phyloP scores from a whole-genome alignment of 2,113 vertebrate species.

The Hippocampus comes region DNA sequence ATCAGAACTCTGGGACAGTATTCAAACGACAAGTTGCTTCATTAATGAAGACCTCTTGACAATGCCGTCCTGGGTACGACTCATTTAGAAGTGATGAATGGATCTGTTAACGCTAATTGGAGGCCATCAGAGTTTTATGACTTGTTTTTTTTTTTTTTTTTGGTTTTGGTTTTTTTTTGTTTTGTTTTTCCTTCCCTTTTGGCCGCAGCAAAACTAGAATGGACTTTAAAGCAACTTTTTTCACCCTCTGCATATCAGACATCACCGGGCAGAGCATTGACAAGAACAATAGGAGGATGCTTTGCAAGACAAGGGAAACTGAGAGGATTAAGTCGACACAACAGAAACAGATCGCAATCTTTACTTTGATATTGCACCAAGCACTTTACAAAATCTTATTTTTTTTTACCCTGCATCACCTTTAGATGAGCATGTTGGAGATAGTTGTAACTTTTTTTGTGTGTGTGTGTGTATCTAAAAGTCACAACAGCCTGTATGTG shows the following conservation, averaged over 20 bases:
- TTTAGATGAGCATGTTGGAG: not conserved
- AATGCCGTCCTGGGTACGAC: not conserved
- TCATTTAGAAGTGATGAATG: constrained; percentile 5
- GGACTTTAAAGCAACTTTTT: constrained; percentile 50
- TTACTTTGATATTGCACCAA: not conserved
- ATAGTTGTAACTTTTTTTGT: not conserved
- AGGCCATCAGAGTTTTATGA: constrained; percentile 51
- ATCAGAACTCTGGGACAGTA: not conserved
- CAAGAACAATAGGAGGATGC: constrained; percentile 58
- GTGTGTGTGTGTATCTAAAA: not conserved
- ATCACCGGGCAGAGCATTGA: constrained; percentile 42
- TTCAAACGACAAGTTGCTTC: not conserved
- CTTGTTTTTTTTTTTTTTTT: constrained; percentile 55
- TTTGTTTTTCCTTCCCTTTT: constrained; percentile 16
- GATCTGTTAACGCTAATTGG: constrained; percentile 28
- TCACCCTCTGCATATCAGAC: constrained; percentile 54
- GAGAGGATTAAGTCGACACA: constrained; percentile 39
- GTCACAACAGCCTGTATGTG: not conserved
- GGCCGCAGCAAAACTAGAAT: constrained; percentile 55
- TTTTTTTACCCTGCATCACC: not conserved
- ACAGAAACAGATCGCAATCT: constrained; percentile 48
- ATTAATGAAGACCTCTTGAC: constrained; percentile 1
- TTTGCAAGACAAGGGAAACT: constrained; percentile 57
- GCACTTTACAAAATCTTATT: not conserved
- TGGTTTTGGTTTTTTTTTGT: constrained; percentile 22